These are phyloP conservation scores for Cloeon dipterum DNA, from an alignment of 2,888 invertebrate species.

Conservation along the genomic window DNA sequence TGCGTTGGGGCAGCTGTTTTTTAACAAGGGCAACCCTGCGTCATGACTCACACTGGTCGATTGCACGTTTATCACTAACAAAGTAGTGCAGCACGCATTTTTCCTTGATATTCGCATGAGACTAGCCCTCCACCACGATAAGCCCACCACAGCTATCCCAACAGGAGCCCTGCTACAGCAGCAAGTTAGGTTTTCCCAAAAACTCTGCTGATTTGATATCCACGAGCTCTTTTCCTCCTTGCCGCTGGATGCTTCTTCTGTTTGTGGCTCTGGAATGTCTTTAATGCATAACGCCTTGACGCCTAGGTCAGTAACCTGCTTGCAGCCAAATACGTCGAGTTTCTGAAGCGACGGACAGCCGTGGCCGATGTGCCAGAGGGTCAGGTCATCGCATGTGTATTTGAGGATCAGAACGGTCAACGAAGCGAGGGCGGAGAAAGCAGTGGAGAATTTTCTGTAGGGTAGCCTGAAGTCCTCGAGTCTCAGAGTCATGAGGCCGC, in stretches of 20 bases:
- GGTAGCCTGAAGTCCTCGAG: constrained; percentile 8
- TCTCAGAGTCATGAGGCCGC: constrained; percentile 7
- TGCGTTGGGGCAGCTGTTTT: constrained; percentile 3
- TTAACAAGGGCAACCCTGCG: constrained; percentile 6
- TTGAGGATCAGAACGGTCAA: constrained; percentile 7
- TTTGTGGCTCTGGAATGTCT: constrained; percentile 1
- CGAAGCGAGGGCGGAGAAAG: constrained; percentile 6
- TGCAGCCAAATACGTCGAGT: constrained; percentile 8
- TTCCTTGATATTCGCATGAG: constrained; percentile 7
- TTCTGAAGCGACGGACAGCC: constrained; percentile 7
- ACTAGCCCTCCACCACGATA: constrained; percentile 7
- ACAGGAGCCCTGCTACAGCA: too few relatives aligned
- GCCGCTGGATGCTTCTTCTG: too few relatives aligned
- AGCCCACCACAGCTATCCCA: background rate
- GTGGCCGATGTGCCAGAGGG: constrained; percentile 7
- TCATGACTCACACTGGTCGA: constrained; percentile 6
- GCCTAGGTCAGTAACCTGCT: constrained; percentile 8
- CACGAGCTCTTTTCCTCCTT: too few relatives aligned
- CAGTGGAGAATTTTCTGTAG: constrained; percentile 5
- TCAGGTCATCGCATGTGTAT: constrained; percentile 8
- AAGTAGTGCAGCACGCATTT: constrained; percentile 7
- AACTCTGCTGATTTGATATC: too few relatives aligned
- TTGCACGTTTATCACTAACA: constrained; percentile 6
- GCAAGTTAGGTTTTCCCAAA: too few relatives aligned
- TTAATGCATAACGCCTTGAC: constrained; percentile 7